Evolutionary conservation across 2,888 invertebrate genomes (phyloP).

Genomic region (Chrysotoxum bicinctum): DNA sequence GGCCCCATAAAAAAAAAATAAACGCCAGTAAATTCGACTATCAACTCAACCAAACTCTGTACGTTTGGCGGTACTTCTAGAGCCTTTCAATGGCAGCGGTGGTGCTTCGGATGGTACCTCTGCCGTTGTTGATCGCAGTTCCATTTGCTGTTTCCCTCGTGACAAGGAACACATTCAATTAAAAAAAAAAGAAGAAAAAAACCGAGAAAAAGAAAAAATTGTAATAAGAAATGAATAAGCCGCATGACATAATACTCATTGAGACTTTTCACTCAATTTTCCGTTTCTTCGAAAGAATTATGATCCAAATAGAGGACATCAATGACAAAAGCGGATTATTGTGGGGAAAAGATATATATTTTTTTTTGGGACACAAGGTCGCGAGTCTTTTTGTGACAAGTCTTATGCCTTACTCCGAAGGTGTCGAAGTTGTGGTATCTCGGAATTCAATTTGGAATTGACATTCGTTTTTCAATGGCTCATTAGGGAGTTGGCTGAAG

Average conservation of each 20-base stretch:
- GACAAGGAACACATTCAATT: conserved; percentile 31
- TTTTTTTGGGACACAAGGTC: not conserved
- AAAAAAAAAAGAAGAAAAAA: not conserved
- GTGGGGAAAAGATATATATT: conserved; percentile 16
- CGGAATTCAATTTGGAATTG: conserved; percentile 46
- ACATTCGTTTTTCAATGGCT: conserved; percentile 42
- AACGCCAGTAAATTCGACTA: conserved; percentile 37
- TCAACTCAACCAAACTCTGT: conserved; percentile 15
- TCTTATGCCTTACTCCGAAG: not conserved
- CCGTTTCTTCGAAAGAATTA: not conserved
- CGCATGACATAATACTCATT: conserved; percentile 25
- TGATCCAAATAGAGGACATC: conserved; percentile 14
- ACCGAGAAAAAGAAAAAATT: not conserved
- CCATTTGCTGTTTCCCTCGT: conserved; percentile 10
- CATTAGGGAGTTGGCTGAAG: conserved; percentile 40
- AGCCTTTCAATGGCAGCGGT: not conserved
- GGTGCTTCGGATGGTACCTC: conserved; percentile 9
- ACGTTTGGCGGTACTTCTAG: conserved; percentile 7
- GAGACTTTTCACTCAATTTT: conserved; percentile 51
- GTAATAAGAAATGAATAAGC: conserved; percentile 59
- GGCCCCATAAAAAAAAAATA: conserved; percentile 43
- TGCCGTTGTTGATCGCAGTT: conserved; percentile 39
- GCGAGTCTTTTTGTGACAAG: not conserved
- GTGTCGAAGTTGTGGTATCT: conserved; percentile 9
- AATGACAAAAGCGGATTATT: conserved; percentile 26